Percentiles rank a stretch among this genome's conserved stretches.
phyloP scores from a whole-genome alignment of 2,113 vertebrate species.

The Litocranius walleri region DNA sequence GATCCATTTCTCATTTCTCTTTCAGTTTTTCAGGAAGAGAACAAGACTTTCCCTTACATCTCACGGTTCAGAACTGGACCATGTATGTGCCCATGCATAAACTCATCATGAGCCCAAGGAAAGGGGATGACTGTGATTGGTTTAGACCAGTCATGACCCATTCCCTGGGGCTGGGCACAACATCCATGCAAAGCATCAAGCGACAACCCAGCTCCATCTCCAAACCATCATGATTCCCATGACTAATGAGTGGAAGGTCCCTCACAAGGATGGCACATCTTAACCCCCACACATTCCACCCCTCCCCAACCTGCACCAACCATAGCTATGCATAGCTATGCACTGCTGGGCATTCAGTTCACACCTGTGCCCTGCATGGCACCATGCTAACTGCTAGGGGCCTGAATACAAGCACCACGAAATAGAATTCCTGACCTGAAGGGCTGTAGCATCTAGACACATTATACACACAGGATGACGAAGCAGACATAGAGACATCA shows the following conservation, averaged over 20 bases:
- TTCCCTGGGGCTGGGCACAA: background rate
- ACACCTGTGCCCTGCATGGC: background rate
- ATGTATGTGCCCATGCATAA: background rate
- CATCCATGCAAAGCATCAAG: background rate
- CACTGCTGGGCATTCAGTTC: background rate
- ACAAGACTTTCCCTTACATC: background rate
- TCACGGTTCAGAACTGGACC: background rate
- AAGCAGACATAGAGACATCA: background rate
- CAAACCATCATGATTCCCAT: background rate
- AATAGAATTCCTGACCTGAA: background rate
- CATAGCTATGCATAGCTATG: background rate
- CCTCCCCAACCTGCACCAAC: background rate
- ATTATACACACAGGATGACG: background rate
- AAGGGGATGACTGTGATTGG: background rate
- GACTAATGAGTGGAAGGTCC: background rate
- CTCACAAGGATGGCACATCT: background rate
- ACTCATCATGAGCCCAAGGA: background rate
- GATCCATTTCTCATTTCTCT: background rate
- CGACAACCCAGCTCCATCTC: background rate
- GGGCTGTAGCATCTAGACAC: background rate
- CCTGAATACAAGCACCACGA: background rate
- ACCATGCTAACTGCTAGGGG: background rate
- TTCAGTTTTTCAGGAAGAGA: background rate
- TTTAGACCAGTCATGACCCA: background rate
- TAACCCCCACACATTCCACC: background rate